These are phyloP conservation scores for Ornithoptera alexandrae DNA, from an alignment of 2,888 invertebrate genomes.

Conservation along the genomic window DNA sequence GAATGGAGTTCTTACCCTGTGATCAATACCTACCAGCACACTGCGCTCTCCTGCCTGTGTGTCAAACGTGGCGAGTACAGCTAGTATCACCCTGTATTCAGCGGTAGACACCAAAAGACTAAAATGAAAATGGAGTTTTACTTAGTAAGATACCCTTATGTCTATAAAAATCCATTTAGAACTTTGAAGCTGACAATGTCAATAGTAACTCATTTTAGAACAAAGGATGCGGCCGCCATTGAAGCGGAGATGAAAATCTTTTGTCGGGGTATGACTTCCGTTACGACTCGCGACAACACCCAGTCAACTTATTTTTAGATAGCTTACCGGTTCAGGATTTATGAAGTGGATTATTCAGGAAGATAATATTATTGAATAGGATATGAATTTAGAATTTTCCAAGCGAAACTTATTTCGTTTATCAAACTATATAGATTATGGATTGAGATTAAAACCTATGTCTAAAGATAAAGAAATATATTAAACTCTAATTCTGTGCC, in stretches of 20 bases:
- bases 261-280: slow-evolving; percentile 18
- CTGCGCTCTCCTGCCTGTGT: too few relatives aligned
- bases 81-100: too few relatives aligned
- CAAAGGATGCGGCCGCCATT: slow-evolving; percentile 18
- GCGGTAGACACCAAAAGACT: not conserved
- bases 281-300: slow-evolving; percentile 18
- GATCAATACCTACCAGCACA: too few relatives aligned
- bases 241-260: slow-evolving; percentile 23
- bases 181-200: not conserved
- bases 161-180: not conserved
- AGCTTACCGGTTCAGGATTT: not conserved
- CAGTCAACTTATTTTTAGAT: slow-evolving; percentile 17
- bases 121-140: not conserved
- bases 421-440: too few relatives aligned
- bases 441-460: too few relatives aligned
- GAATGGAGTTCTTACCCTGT: too few relatives aligned
- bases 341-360: not conserved
- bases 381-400: too few relatives aligned
- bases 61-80: too few relatives aligned
- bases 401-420: too few relatives aligned
- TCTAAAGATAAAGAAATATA: too few relatives aligned
- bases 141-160: not conserved
- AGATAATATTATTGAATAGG: not conserved
- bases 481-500: too few relatives aligned
- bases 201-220: slow-evolving; percentile 15